A percentile compares a stretch with the other conserved stretches of the same genome.
phyloP scores from a whole-genome alignment of 2,888 invertebrate species.

The Pterostichus niger region DNA sequence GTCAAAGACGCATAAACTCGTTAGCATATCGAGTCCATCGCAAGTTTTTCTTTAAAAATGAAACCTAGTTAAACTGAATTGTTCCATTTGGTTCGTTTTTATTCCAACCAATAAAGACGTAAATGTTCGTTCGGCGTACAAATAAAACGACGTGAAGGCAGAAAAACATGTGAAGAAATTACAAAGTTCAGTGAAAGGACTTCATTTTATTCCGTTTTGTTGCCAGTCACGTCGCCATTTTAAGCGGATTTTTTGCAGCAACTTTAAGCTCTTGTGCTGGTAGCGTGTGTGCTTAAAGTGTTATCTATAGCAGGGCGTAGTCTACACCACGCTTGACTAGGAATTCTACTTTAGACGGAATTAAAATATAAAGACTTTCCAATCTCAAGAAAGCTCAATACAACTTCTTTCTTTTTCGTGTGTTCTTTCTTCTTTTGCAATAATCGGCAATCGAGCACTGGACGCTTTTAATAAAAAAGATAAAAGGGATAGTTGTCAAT shows the following conservation, averaged over 20 bases:
- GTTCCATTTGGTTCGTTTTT: constrained; percentile 19
- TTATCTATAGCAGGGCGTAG: constrained; percentile 25
- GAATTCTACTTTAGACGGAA: constrained; percentile 23
- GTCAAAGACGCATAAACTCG: too few relatives aligned
- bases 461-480: too few relatives aligned
- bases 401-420: too few relatives aligned
- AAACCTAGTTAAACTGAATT: constrained; percentile 43
- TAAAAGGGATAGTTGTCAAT: too few relatives aligned
- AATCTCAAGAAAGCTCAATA: too few relatives aligned
- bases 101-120: constrained; percentile 40
- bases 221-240: constrained; percentile 52
- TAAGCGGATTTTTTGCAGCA: constrained; percentile 31
- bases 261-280: constrained; percentile 8
- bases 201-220: constrained; percentile 38
- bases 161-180: constrained; percentile 50
- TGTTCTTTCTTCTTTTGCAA: too few relatives aligned
- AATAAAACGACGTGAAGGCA: constrained; percentile 40
- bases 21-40: too few relatives aligned
- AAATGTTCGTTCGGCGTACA: constrained; percentile 25
- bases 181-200: constrained; percentile 48
- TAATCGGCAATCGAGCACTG: too few relatives aligned
- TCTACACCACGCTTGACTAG: background rate
- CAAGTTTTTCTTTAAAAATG: constrained; percentile 2
- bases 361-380: constrained; percentile 22
- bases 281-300: constrained; percentile 19